Base-by-base conservation (phyloP, 2,113 vertebrate genomes). In the human (Homo sapiens) region DNA sequence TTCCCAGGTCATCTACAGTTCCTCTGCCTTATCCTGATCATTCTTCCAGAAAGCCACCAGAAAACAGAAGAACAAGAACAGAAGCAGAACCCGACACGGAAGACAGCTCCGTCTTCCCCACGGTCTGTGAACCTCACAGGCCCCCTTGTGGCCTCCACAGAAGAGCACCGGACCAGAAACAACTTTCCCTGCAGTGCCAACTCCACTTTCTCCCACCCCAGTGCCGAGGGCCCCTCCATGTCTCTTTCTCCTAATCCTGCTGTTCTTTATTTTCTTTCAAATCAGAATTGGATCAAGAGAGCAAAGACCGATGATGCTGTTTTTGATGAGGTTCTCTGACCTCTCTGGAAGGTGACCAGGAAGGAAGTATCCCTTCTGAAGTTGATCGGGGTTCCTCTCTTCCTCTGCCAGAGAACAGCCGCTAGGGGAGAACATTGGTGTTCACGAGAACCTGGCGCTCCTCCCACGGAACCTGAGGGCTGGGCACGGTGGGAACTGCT, bases 401-500 rank as follows among this genome's bases (percentile, higher is more conserved):
- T 73, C 17, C n/a, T 18, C 27, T 75, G 68, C 35, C 70, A 83
- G 78, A 95, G 50, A 94, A 45, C 22, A 89, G 6, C 73, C 35
- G 35, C 4, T 45, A 14, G 45, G 27, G 84, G 57, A 35, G 23
- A 61, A 81, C 10, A 35, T 2, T 6, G 2, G 43, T 13, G 23
- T 50, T n/a, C 3, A 11, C 13, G 38, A 78, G 32, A 45, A 35
- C 16, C 45, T 2, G 1, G 23, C 13, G 9, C 10, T 92, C 35
- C 57, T 55, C 57, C 66, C 10, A 23, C 30, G 23, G 14, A 70
- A 22, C 20, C 16, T 59, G 11, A 32, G 23, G 32, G 7, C 57
- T 17, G 11, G 6, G 22, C 25, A 64, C 2, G 10, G 20, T 0
- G 0, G 35, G 6, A 5, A 59, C 35, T 30, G 27, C 40, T 38